Percentiles rank a stretch among this genome's conserved stretches.
These are phyloP conservation scores for Pyrochroa serraticornis DNA, from an alignment of 2,888 invertebrate genomes.

Conservation along the genomic window DNA sequence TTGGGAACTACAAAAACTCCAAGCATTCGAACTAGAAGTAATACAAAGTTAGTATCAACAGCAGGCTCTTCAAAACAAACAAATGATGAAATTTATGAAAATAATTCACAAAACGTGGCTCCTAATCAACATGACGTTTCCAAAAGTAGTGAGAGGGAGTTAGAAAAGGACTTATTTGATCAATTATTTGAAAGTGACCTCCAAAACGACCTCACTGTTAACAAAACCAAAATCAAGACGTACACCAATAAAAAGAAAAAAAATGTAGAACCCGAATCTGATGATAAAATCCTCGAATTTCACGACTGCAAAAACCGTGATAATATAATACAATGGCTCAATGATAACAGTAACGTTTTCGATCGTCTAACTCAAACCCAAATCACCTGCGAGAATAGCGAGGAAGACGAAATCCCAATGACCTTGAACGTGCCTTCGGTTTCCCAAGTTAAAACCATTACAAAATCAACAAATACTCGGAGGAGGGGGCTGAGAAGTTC, in stretches of 20 bases:
- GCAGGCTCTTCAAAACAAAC: too few relatives aligned
- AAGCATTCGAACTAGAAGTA: too few relatives aligned
- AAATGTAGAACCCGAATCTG: background rate
- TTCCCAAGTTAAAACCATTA: constrained; percentile 21
- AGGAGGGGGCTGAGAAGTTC: constrained; percentile 8
- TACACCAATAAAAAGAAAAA: constrained; percentile 30
- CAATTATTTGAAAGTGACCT: background rate
- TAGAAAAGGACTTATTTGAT: constrained; percentile 10
- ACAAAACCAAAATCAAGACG: constrained; percentile 9
- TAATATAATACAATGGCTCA: constrained; percentile 41
- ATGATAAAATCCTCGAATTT: constrained; percentile 34
- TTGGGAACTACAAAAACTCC: too few relatives aligned
- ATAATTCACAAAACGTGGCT: too few relatives aligned
- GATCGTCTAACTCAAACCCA: constrained; percentile 39
- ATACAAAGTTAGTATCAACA: too few relatives aligned
- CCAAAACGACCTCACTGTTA: background rate
- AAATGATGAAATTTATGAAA: too few relatives aligned
- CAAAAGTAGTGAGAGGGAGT: background rate
- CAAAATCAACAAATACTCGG: background rate
- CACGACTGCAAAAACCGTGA: constrained; percentile 32
- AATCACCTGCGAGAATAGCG: constrained; percentile 2
- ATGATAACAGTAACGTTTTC: constrained; percentile 42
- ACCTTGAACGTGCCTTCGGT: constrained; percentile 32
- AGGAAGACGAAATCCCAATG: constrained; percentile 3
- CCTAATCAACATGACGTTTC: too few relatives aligned